Conservation (phyloP, 2,888 invertebrate genomes). For the Dryocosmus kuriphilus region DNA sequence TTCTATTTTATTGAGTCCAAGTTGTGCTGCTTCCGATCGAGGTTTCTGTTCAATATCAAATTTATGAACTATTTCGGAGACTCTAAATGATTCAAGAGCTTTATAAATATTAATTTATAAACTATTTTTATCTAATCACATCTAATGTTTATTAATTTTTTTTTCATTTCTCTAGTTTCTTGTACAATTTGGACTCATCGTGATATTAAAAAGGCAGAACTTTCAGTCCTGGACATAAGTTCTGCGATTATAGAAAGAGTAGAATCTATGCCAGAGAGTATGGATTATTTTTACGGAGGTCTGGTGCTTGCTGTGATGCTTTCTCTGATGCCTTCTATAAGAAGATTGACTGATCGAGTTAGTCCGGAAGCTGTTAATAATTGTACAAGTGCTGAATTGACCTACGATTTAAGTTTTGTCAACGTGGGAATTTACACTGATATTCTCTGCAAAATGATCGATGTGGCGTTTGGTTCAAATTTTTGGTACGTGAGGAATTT, state of each 20-base stretch:
- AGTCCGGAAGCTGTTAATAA: conserved; percentile 70
- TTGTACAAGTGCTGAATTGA: conserved; percentile 58
- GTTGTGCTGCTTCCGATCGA: conserved; percentile 85
- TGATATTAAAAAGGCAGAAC: conserved; percentile 94
- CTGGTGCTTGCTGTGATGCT: conserved; percentile 81
- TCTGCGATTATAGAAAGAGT: conserved; percentile 95
- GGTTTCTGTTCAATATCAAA: conserved; percentile 78
- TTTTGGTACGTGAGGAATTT: conserved; percentile 75
- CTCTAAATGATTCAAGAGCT: conserved; percentile 32
- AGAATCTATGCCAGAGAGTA: conserved; percentile 88
- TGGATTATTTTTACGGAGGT: conserved; percentile 88
- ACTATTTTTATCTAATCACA: neutral
- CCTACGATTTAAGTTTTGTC: conserved; percentile 63
- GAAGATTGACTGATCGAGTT: conserved; percentile 77
- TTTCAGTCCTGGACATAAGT: conserved; percentile 96
- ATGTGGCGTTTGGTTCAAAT: conserved; percentile 78
- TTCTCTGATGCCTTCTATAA: conserved; percentile 82
- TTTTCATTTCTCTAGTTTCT: conserved; percentile 84
- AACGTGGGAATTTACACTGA: conserved; percentile 66
- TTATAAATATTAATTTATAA: conserved; percentile 24
- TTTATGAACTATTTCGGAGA: neutral
- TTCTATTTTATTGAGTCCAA: conserved; percentile 86
- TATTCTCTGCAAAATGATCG: conserved; percentile 68
- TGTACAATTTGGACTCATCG: conserved; percentile 97
- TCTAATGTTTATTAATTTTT: neutral